Conservation (phyloP, 2,113 vertebrate genomes). For the Clinocottus analis region DNA sequence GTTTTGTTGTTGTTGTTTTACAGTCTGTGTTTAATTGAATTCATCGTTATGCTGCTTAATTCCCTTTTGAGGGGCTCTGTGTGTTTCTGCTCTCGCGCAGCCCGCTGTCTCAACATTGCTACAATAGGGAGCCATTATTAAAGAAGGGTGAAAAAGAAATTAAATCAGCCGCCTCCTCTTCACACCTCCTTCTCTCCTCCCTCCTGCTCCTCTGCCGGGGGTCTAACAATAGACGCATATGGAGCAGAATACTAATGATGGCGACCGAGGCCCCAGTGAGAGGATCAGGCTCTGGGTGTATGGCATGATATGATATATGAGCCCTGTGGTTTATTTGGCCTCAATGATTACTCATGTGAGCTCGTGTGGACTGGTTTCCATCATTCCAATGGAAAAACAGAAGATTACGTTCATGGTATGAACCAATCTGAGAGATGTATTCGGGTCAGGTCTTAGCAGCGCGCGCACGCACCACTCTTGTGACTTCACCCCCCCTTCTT, state of each 20-base stretch:
- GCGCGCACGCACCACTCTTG: neutral
- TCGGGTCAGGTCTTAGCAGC: constrained; percentile 18
- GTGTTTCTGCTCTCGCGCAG: constrained; percentile 1
- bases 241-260: constrained; percentile 85
- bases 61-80: neutral
- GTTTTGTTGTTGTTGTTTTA: neutral
- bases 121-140: constrained; percentile 65
- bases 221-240: constrained; percentile 83
- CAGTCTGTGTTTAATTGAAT: neutral
- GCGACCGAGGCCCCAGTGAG: constrained; percentile 46
- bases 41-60: neutral
- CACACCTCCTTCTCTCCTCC: constrained; percentile 55
- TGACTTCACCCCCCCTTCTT: neutral
- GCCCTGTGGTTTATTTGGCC: neutral
- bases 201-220: constrained; percentile 54
- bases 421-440: neutral
- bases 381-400: neutral
- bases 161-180: constrained; percentile 75
- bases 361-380: neutral
- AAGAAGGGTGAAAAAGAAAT: constrained; percentile 72
- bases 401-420: neutral
- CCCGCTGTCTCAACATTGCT: constrained; percentile 25
- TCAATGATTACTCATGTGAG: neutral
- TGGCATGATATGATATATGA: neutral
- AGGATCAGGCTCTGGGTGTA: constrained; percentile 22